Evolutionary conservation across 2,113 vertebrate species (phyloP).

Genomic region (Dromas ardeola): DNA sequence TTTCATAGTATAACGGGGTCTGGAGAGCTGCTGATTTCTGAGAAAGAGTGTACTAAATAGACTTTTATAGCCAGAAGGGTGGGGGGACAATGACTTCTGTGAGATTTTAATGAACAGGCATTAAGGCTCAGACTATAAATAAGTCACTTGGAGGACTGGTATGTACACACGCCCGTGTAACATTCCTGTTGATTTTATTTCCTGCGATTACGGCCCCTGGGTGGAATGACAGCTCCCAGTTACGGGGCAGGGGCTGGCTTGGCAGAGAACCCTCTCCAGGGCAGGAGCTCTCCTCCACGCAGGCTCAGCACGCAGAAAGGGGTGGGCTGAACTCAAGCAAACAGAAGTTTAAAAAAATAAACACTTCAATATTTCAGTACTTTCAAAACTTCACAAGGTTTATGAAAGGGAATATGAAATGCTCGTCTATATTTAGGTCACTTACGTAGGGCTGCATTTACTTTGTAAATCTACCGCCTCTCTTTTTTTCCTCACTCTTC

Average conservation of each 20-base stretch:
- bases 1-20: background rate
- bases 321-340: background rate
- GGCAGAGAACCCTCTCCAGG: background rate
- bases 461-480: background rate
- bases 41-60: background rate
- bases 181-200: conserved; percentile 27
- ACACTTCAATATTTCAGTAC: background rate
- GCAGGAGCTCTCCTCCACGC: background rate
- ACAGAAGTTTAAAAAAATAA: background rate
- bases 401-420: background rate
- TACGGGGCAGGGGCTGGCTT: background rate
- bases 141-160: background rate
- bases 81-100: background rate
- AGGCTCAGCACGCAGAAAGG: background rate
- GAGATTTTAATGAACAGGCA: conserved; percentile 40
- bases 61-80: background rate
- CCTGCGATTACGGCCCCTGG: background rate
- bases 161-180: background rate
- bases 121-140: conserved; percentile 12
- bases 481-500: background rate
- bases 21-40: conserved; percentile 1
- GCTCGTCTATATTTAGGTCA: background rate
- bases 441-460: background rate
- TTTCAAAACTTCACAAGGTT: background rate
- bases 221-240: background rate